A percentile compares a stretch with the other conserved stretches of the same genome.
Evolutionary conservation across 2,888 invertebrate genomes (phyloP).

Genomic region (Euproctis similis): DNA sequence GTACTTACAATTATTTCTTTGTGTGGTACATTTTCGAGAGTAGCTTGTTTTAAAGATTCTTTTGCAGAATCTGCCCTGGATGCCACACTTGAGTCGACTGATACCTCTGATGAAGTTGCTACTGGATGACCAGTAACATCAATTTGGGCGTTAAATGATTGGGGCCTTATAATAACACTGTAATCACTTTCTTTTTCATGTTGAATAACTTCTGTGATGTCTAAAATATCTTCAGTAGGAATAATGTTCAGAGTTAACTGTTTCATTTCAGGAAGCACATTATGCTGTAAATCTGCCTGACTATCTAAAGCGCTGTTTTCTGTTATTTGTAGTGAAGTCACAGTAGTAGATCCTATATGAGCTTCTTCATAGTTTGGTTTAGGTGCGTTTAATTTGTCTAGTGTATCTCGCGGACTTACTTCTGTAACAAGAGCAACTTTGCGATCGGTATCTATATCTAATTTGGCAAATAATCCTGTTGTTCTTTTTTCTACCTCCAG

Average conservation of each 20-base stretch:
- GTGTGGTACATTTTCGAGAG: slow-evolving; percentile 65
- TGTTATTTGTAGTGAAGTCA: slow-evolving; percentile 48
- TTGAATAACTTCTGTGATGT: slow-evolving; percentile 47
- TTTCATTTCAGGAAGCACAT: slow-evolving; percentile 35
- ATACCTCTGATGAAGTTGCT: slow-evolving; percentile 67
- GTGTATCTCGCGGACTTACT: slow-evolving; percentile 47
- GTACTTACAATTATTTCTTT: slow-evolving; percentile 73
- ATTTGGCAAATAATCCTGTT: slow-evolving; percentile 63
- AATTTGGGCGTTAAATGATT: slow-evolving; percentile 47
- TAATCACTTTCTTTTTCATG: slow-evolving; percentile 57
- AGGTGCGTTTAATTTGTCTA: slow-evolving; percentile 35
- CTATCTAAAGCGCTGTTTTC: slow-evolving; percentile 62
- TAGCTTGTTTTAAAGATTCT: slow-evolving; percentile 51
- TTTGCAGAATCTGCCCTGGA: slow-evolving; percentile 23
- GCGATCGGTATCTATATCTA: slow-evolving; percentile 69
- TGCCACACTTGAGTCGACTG: slow-evolving; percentile 53
- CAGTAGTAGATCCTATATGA: slow-evolving; percentile 37
- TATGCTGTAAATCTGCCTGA: slow-evolving; percentile 41
- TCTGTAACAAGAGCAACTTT: slow-evolving; percentile 68
- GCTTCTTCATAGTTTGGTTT: slow-evolving; percentile 47
- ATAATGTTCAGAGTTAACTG: slow-evolving; percentile 41
- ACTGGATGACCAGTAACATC: slow-evolving; percentile 67
- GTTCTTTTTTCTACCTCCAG: slow-evolving; percentile 47
- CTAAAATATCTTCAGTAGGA: slow-evolving; percentile 36
- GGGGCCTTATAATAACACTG: slow-evolving; percentile 16